Evolutionary conservation across 1,140 invertebrate genomes (phyloP), one percentile per base, ranked within the genome.

Genomic region (Drosophila equinoxialis): DNA sequence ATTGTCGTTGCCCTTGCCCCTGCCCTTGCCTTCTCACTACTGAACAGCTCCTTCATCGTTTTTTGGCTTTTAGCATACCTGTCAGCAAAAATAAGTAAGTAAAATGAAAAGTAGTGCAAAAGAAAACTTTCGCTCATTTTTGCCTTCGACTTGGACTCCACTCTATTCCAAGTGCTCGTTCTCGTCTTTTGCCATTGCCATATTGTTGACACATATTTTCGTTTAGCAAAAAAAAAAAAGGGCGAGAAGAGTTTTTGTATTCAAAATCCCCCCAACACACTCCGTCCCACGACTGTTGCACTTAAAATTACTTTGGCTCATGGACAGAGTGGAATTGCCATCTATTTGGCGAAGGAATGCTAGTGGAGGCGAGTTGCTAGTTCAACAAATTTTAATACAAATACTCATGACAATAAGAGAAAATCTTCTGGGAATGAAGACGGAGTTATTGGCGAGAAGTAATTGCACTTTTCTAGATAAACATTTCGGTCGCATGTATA

Each of bases 51-150:
- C 26, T 68, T 69, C 26, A 20, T 67, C 69, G 70, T 79, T 85
- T 86, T 89, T 89, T 87, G 78, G 85, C 84, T 89, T 81, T 89
- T 90, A 89, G 80, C 84, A 81, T 89, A 89, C 84, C 85, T 89
- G 84, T 89, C 84, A 89, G 79, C 74, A 68, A 64, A 51, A 51
- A 51, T 51, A 51, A 51, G 45, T 51, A 51, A 89, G 80, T 89
- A 90, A 89, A 89, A 89, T 89, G 84, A 83, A 89, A 89, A 89
- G 84, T 89, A 89, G 84, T 89, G 65, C 61, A 65, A 77, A 65
- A 71, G 85, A 63, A 89, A 89, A 89, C 84, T 89, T 89, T 89
- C 85, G 77, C 85, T 82, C 74, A 77, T 80, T 77, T 68, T 71
- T 67, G 71, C 30, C 42, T 39, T 39, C 51, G 65, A 33, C 51